Evolutionary conservation across 1,140 invertebrate species (phyloP).

Genomic region (Hetaerina americana): DNA sequence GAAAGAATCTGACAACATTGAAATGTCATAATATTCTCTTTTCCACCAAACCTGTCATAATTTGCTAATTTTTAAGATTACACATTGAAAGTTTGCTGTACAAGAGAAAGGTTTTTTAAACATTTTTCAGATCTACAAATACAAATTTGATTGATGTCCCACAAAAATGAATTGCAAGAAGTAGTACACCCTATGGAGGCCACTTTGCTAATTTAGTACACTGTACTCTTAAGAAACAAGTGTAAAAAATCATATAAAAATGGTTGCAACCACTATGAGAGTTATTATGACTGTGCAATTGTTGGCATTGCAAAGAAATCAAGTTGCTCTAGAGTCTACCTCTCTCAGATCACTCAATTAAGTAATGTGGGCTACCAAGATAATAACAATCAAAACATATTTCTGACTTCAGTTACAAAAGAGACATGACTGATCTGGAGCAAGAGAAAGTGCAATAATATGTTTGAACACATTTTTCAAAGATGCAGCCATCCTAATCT

Average conservation of each 20-base stretch:
- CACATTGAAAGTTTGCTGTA: background rate
- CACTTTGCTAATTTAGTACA: background rate
- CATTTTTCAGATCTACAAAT: background rate
- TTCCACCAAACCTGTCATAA: background rate
- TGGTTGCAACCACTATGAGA: background rate
- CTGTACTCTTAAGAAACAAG: background rate
- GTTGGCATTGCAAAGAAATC: background rate
- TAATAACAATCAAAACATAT: background rate
- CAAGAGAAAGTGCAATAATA: too few relatives aligned
- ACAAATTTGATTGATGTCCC: background rate
- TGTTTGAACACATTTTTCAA: background rate
- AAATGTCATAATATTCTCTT: background rate
- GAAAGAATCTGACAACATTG: background rate
- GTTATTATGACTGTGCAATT: background rate
- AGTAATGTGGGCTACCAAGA: background rate
- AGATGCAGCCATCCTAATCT: background rate
- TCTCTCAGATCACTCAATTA: background rate
- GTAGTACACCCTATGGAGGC: background rate
- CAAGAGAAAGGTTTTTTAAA: background rate
- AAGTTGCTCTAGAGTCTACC: background rate
- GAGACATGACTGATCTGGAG: background rate
- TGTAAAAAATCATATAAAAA: background rate
- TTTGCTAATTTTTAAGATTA: constrained; percentile 1
- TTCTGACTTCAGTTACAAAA: background rate
- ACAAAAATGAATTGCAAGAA: background rate